Conservation (phyloP, 2,113 vertebrate species). For the Tragulus kanchil region DNA sequence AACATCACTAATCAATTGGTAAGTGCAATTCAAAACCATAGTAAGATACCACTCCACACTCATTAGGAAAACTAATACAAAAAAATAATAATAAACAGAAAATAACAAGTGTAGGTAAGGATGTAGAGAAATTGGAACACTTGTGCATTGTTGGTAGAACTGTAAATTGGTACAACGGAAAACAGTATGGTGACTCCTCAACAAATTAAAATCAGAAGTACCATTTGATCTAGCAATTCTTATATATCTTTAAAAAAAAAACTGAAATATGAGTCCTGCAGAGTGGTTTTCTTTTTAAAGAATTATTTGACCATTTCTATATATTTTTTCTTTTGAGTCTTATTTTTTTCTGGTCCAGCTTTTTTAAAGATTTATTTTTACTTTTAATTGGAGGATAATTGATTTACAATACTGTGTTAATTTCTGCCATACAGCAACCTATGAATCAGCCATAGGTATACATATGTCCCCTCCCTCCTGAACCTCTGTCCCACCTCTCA, state of each 20-base stretch:
- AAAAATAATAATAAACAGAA: not conserved
- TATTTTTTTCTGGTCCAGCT: not conserved
- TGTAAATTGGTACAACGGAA: not conserved
- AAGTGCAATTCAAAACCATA: not conserved
- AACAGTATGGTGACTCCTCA: not conserved
- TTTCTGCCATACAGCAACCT: not conserved
- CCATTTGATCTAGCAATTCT: not conserved
- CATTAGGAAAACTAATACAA: not conserved
- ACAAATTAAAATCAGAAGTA: conserved; percentile 23
- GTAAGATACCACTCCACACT: not conserved
- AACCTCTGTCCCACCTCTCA: not conserved
- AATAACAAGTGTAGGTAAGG: not conserved
- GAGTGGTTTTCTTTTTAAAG: not conserved
- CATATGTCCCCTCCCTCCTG: not conserved
- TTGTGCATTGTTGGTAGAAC: not conserved
- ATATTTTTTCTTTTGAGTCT: no score
- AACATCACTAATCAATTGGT: not conserved
- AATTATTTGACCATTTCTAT: not conserved
- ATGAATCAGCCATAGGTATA: not conserved
- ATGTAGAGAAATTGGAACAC: not conserved
- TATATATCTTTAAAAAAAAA: not conserved
- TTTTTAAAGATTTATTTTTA: not conserved
- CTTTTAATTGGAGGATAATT: not conserved
- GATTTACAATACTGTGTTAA: not conserved
- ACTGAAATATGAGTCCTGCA: not conserved